Evolutionary conservation across 2,113 vertebrate genomes (phyloP), one percentile per base, ranked within the genome.

Genomic region (Cottus gobio): DNA sequence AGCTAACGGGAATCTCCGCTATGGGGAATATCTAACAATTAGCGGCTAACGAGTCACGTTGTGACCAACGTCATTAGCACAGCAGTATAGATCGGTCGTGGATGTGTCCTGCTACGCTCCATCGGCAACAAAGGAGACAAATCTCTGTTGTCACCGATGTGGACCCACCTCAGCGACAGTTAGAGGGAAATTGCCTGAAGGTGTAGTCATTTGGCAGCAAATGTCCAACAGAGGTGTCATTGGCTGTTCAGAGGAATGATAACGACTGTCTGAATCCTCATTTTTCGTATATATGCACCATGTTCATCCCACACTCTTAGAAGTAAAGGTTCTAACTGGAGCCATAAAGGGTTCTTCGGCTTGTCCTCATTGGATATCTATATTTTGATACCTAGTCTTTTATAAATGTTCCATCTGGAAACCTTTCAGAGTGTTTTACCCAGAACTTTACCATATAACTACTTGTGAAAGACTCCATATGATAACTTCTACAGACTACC

Each of bases 1-100:
- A 0, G 67, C 71, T 69, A 76, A 82, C 82, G 85, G 57, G 65
- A 85, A 88, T 90, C 83, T 86, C 82, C 72, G 18, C 34, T 44
- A 70, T 58, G 0, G 54, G 54, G 63, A 67, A 83, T 70, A 39
- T 42, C 80, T 81, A 64, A 50, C 78, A 79, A 80, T 89, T 82
- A 86, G 66, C 9, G 3, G 79, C 75, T 77, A 74, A 83, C 34
- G 28, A 77, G 80, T 63, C 77, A 67, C 16, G 24, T 71, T 85
- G 69, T 80, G 83, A 88, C 80, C 15, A 78, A 48, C 48, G 58
- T 56, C 62, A 62, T 71, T 82, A 69, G 75, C 24, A 30, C 30
- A 0, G 56, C 15, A 3, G 64, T 20, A 39, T 26, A 34, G 64
- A 81, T 86, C 76, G 48, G 50, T 68, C 77, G 50, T 20, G 56